Evolutionary conservation across 1,140 invertebrate species (phyloP), one percentile per base, ranked within the genome.

Genomic region (Trachymyrmex cornetzi): DNA sequence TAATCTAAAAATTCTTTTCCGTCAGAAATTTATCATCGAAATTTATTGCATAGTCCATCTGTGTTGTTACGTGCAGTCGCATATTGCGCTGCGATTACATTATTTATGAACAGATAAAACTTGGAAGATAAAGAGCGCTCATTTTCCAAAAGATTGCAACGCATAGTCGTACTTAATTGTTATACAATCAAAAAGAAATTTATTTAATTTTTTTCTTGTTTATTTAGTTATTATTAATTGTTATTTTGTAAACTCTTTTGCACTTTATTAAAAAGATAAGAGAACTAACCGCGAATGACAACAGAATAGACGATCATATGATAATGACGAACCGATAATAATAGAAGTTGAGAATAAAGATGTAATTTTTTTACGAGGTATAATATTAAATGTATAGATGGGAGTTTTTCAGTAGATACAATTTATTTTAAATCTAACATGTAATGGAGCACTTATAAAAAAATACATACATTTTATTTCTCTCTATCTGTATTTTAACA

Each of bases 71-170:
- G 77, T 71, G 77, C 48, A 38, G 63, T 55, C 22, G 50, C 77
- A 77, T 77, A 77, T 77, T 77, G 4, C 48, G 5, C 14, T n/a
- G 19, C 16, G 3, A 80, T 80, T 80, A 80, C 50, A n/a, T 5
- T 55, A 81, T 71, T 81, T 81, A 38, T 59, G 57, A 71, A 71
- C 27, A 38, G 77, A 57, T 71, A 19, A 81, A 71, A 44, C 24
- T 5, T 22, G 30, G 16, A 44, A 38, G 5, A 24, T 55, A 11
- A 44, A 80, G n/a, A 69, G 14, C 24, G 0, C 1, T 11, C 16
- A 38, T 30, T 44, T n/a, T 48, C n/a, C 34, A 55, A 80, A 4
- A 71, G 2, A 24, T 71, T 38, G 19, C 16, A 27, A 55, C 1
- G 11, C 38, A 48, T 0, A 14, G 19, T 69, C n/a, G 19, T 69